A percentile compares a stretch with the other conserved stretches of the same genome.
phyloP scores from a whole-genome alignment of 1,140 invertebrate genomes.

The Pseudobourletiella spinata region DNA sequence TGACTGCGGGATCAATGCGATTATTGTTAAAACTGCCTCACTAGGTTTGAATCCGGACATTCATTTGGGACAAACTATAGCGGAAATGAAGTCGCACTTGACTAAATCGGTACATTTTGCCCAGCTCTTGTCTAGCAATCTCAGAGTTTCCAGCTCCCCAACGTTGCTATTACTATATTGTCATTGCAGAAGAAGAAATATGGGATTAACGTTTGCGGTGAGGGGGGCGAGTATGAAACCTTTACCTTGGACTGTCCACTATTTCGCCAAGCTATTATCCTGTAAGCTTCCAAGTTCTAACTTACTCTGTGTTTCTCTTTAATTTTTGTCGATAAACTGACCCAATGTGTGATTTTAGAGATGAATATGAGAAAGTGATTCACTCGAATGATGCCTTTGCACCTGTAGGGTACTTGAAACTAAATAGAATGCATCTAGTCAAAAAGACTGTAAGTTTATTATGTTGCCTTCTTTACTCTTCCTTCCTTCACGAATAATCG shows the following conservation, averaged over 20 bases:
- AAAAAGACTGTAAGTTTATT: slow-evolving; percentile 47
- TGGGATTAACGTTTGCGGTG: slow-evolving; percentile 94
- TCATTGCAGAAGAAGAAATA: slow-evolving; percentile 73
- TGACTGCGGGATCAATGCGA: slow-evolving; percentile 77
- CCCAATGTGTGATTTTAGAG: too few species aligned
- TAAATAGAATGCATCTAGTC: slow-evolving; percentile 68
- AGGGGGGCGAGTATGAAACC: slow-evolving; percentile 98
- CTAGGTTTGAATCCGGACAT: slow-evolving; percentile 73
- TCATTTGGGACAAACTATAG: slow-evolving; percentile 79
- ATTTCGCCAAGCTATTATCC: slow-evolving; percentile 77
- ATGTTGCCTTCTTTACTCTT: too few species aligned
- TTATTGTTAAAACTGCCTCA: slow-evolving; percentile 91
- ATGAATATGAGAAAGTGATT: slow-evolving; percentile 76
- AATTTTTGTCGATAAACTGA: too few species aligned
- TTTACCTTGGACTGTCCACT: slow-evolving; percentile 94
- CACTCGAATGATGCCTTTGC: slow-evolving; percentile 85
- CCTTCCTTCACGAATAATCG: too few species aligned
- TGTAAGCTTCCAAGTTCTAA: slow-evolving; percentile 61
- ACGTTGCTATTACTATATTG: too few species aligned
- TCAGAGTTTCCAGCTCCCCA: too few species aligned
- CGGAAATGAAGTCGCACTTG: slow-evolving; percentile 75
- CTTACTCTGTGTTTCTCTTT: slow-evolving; percentile 30
- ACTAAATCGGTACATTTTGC: slow-evolving; percentile 62
- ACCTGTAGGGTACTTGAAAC: slow-evolving; percentile 83
- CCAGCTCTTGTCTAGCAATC: too few species aligned